phyloP scores from a whole-genome alignment of 2,888 invertebrate genomes.

The Cataglyphis rosenhaueri region DNA sequence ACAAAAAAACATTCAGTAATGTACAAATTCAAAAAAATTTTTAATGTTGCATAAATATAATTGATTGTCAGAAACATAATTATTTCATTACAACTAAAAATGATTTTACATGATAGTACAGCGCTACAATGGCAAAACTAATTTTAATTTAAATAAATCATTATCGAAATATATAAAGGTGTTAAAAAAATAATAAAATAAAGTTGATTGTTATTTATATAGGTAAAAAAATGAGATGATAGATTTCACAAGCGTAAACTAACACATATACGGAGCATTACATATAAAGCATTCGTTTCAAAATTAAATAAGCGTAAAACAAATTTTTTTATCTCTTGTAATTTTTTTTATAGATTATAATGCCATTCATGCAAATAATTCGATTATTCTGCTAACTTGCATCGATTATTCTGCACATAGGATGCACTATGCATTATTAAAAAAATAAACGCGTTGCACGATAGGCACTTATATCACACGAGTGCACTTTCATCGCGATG shows the following conservation, averaged over 20 bases:
- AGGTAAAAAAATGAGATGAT: neutral
- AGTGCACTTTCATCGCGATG: conserved; percentile 49
- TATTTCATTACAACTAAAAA: neutral
- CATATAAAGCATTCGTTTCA: neutral
- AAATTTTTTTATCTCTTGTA: conserved; percentile 3
- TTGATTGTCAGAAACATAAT: neutral
- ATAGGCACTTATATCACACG: conserved; percentile 42
- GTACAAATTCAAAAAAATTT: neutral
- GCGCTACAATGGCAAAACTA: neutral
- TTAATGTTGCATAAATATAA: neutral
- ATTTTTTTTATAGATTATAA: conserved; percentile 20
- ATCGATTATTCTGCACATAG: neutral
- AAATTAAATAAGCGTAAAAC: conserved; percentile 20
- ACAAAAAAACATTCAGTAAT: neutral
- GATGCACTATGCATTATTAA: conserved; percentile 25
- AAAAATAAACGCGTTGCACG: conserved; percentile 38
- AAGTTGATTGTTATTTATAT: neutral
- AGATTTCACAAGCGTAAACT: neutral
- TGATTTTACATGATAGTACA: neutral
- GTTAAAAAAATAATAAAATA: conserved; percentile 3
- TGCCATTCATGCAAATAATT: conserved; percentile 17
- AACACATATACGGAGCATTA: neutral
- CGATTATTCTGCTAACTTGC: conserved; percentile 28
- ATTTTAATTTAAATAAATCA: neutral
- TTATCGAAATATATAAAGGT: neutral